Evolutionary conservation across 2,113 vertebrate genomes (phyloP).

Genomic region (Cercocebus atys): DNA sequence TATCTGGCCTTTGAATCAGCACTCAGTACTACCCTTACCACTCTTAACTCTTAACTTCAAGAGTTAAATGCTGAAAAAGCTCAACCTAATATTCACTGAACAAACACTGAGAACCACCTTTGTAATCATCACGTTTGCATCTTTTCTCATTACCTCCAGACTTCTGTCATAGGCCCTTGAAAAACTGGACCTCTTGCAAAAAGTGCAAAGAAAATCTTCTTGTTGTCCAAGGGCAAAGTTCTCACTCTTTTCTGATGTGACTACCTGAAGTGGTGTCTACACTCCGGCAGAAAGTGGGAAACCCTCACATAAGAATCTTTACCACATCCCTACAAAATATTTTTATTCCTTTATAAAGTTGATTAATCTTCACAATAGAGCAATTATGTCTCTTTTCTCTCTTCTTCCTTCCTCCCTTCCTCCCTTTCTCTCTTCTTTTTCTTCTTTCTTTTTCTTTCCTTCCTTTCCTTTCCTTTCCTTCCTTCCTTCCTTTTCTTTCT

Average conservation of each 20-base stretch:
- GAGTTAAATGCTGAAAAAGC: background rate
- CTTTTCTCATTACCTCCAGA: background rate
- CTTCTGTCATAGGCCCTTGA: background rate
- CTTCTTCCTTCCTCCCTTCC: background rate
- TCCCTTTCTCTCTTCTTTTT: background rate
- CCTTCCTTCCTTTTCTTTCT: no score
- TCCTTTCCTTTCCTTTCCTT: no score
- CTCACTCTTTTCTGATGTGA: background rate
- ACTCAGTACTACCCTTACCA: background rate
- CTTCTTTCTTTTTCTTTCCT: no score
- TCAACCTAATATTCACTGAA: background rate
- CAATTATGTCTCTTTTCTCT: constrained; percentile 25
- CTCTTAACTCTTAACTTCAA: background rate
- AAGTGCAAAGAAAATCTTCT: background rate
- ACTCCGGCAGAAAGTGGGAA: constrained; percentile 24
- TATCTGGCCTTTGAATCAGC: background rate
- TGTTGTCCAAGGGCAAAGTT: background rate
- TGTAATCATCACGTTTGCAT: background rate
- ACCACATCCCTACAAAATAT: constrained; percentile 53
- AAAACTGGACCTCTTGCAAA: background rate
- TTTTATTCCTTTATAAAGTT: constrained; percentile 70
- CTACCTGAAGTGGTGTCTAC: constrained; percentile 29
- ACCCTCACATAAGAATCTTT: constrained; percentile 40
- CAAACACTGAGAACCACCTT: background rate
- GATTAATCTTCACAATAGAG: constrained; percentile 66